These are phyloP conservation scores for Eupithecia subumbrata DNA, from an alignment of 2,888 invertebrate genomes.

Conservation along the genomic window DNA sequence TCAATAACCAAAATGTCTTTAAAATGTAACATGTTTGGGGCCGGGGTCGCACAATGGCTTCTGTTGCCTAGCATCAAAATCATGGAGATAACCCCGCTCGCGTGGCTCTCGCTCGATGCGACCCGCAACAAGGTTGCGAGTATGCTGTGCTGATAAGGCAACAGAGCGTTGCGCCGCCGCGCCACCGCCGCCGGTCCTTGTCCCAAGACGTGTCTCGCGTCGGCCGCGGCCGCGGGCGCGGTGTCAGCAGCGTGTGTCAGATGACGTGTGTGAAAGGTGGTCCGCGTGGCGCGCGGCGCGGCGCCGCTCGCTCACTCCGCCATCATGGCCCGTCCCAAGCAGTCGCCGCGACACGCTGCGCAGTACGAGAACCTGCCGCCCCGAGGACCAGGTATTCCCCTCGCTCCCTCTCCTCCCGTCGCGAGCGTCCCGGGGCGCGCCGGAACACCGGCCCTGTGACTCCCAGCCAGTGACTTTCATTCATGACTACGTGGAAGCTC, in stretches of 20 bases:
- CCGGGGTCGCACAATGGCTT: neutral
- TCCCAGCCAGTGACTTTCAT: slow-evolving; percentile 26
- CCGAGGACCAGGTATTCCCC: slow-evolving; percentile 77
- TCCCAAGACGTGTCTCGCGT: neutral
- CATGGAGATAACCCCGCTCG: slow-evolving; percentile 25
- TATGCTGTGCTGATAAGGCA: neutral
- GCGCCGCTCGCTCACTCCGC: slow-evolving; percentile 68
- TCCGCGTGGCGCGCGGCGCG: slow-evolving; percentile 56
- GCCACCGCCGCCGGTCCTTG: neutral
- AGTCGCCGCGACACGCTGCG: slow-evolving; percentile 78
- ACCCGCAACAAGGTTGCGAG: slow-evolving; percentile 21
- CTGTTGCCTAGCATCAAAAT: too few relatives aligned
- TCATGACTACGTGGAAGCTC: slow-evolving; percentile 32
- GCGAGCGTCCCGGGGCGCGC: neutral
- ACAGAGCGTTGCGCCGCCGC: too few relatives aligned
- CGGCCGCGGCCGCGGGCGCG: slow-evolving; percentile 13
- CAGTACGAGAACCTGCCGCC: slow-evolving; percentile 76
- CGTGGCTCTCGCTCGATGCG: neutral
- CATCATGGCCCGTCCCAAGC: slow-evolving; percentile 80
- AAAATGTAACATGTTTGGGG: neutral
- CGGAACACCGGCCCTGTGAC: neutral
- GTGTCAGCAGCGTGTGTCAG: slow-evolving; percentile 49
- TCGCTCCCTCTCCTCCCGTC: slow-evolving; percentile 8
- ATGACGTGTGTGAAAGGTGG: slow-evolving; percentile 62
- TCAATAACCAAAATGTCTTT: neutral